Evolutionary conservation across 2,888 invertebrate species (phyloP), one percentile per base, ranked within the genome.

Genomic region (Octonoba sinensis): DNA sequence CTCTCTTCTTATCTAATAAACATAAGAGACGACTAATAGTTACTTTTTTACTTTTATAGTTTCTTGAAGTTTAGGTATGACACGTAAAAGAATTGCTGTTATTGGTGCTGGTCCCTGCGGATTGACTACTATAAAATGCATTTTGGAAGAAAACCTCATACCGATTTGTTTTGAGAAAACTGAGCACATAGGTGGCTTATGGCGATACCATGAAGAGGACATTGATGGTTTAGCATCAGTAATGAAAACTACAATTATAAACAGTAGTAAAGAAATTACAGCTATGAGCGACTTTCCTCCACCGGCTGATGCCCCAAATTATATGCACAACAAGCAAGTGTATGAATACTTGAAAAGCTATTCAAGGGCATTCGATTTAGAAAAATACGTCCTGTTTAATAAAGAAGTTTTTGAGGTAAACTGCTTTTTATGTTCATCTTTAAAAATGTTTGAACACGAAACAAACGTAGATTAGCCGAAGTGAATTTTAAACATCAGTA

Each of bases 201-300:
- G 88, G 88, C 69, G 77, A 15, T 84, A 75, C 57, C 64, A 87
- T 24, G 73, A 78, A 0, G 77, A 76, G 22, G 75, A 82, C 15
- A 56, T 70, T 2, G 70, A 81, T 15, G 85, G 84, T 64, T 85
- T 86, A 59, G 85, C 86, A 0, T 87, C 87, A 4, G 87, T 87
- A 16, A 88, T 87, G 86, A 87, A 87, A 62, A 85, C 85, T 16
- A 88, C 88, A 0, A 85, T 88, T 13, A 88, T 87, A 83, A 89
- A 89, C 84, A 87, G 87, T 1, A 87, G 87, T 75, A 89, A 89
- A 85, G 88, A 87, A 84, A 86, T 88, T 84, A 86, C 85, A 15
- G 86, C 88, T 8, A 88, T 87, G 84, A 88, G 88, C 70, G 87
- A 90, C 85, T 90, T 89, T 84, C 90, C 89, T 1, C 88, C 88